Base-by-base conservation (phyloP, 2,113 vertebrate species). In the Ancistrus triradiatus region DNA sequence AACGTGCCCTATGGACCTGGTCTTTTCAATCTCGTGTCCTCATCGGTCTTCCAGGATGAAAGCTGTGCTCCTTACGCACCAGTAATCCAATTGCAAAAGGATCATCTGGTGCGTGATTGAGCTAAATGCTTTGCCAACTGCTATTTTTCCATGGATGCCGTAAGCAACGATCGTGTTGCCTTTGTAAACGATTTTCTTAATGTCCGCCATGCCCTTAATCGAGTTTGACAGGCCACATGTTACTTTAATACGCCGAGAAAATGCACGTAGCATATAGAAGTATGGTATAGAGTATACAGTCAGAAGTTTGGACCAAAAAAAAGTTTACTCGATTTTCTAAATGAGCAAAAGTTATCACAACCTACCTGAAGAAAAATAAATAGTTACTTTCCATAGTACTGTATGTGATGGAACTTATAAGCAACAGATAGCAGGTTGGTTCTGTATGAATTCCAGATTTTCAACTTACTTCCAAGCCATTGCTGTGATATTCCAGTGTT, bases 231-330 rank as follows among this genome's bases (percentile, higher is more conserved):
- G 74, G 80, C 80, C 81, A 81, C 61, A 80, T 89, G 88, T 84
- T 85, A 86, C 83, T 85, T n/a, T 85, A 83, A 90, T 90, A 89
- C 87, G 87, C 86, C 87, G 85, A 91, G 89, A 87, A 86, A 82
- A 85, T 83, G 86, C 83, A 77, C 83, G 88, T 80, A 81, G 82
- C 77, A 83, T 79, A 74, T 78, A 83, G 86, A 84, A 89, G 82
- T 83, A 84, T 7, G 7, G 3, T 31, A 31, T 31, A 31, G 3
- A 4, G 38, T 42, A 15, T 7, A 15, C 14, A 5, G 11, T 37
- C 35, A 2, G 35, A 37, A 37, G 2, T 11, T 13, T 10, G 1
- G 2, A 2, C 7, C 4, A 10, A 11, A 10, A 38, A n/a, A n/a
- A n/a, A n/a, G n/a, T n/a, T n/a, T n/a, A n/a, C n/a, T n/a, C n/a